Base-by-base conservation (phyloP, 2,888 invertebrate species). In the Pristionchus japonicus region DNA sequence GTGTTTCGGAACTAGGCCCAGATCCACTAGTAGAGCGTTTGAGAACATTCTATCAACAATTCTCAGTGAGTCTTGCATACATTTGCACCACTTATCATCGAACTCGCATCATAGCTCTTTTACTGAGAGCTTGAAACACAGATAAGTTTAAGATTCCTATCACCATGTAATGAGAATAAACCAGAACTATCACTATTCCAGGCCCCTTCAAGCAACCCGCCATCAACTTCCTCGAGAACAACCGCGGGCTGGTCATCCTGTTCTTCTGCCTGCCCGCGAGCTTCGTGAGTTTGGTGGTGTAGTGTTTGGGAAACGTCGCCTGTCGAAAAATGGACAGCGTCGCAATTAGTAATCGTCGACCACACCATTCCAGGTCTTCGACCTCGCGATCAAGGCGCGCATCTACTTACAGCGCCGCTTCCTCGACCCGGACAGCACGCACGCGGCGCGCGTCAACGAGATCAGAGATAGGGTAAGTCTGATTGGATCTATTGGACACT, bases 231-330 rank as follows among this genome's bases (percentile, higher is more conserved):
- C 88, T 93, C 37, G 93, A 93, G 82, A 92, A 93, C 89, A 92
- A 93, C 85, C 91, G 93, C 3, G 93, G 93, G 1, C 85, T 93
- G 23, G 96, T 96, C 43, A 96, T 96, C 88, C 95, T 96, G 27
- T 93, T 96, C 80, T 96, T 96, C 95, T 96, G 96, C 89, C 95
- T 96, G 85, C 96, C 96, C 0, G 96, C 96, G 47, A 96, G 96
- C 94, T 96, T 96, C 94, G 89, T 96, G 23, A 90, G 91, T 91
- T 89, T 88, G 27, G n/a, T 34, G 31, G 31, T 82, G 82, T 49
- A 13, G 6, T 3, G 3, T 27, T 9, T 82, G 20, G 43, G 27
- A 47, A 27, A 27, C 43, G 27, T 49, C 47, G 82, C 34, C 49
- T 31, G 43, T 82, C 20, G 49, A 82, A 82, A 37, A 23, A 37